Evolutionary conservation across 1,140 invertebrate species (phyloP), one percentile per base, ranked within the genome.

Genomic region (Chlorops oryzae): DNA sequence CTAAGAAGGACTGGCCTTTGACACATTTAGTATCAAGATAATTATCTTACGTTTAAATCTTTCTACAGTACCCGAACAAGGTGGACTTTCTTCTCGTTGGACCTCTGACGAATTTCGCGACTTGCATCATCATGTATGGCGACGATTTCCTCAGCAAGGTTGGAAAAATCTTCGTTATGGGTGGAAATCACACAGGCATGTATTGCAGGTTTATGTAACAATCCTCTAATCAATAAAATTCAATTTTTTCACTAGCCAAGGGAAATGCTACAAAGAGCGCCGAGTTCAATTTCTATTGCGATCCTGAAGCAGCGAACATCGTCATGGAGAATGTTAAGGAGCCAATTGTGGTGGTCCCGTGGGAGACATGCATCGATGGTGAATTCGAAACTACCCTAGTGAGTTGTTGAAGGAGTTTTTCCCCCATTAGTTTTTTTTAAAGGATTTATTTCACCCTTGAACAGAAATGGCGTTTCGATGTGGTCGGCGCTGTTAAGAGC

Each of bases 251-350:
- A 15, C 15, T 54, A 81, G 85, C 78, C 17, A 72, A 78, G 54
- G 86, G 87, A 7, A 85, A 85, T 61, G 67, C 77, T 6, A 80
- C 79, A 24, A 61, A 77, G 15, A 76, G 79, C 51, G 84, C 82
- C 3, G 88, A 91, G 69, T 89, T 86, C 59, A 90, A 91, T 70
- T 91, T 91, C 68, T 75, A 77, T 51, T 63, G 66, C 35, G 87
- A 90, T 72, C 86, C 87, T 1, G 87, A 90, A 75, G 84, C 86
- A 34, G 87, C 83, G 2, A 75, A 81, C 59, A 82, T 88, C 45
- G 78, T 86, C 17, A 61, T 90, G 6, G 73, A 74, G 12, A 73
- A 62, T 46, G 59, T 74, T 5, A 55, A 59, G 43, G 75, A 75
- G 46, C 79, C 77, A 5, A 70, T 83, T 1, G 66, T 65, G 44